Percentiles rank a stretch among this genome's conserved stretches.
phyloP scores from a whole-genome alignment of 2,113 vertebrate species.

The Gobiocypris rarus region DNA sequence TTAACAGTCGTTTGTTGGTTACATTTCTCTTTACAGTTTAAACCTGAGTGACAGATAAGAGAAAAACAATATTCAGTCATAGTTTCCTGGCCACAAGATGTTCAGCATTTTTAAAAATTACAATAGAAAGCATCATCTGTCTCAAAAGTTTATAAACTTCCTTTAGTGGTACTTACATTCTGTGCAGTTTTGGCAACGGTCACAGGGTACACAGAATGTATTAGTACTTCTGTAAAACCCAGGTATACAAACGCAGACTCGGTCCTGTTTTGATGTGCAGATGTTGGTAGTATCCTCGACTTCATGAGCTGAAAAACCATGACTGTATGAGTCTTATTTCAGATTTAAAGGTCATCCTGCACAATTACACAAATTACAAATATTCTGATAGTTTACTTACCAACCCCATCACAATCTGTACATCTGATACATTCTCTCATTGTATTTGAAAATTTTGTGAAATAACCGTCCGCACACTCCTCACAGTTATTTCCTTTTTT shows the following conservation, averaged over 20 bases:
- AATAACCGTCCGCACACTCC: not conserved
- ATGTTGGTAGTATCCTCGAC: not conserved
- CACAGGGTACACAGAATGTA: not conserved
- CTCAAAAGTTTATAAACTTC: not conserved
- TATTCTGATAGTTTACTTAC: constrained; percentile 29
- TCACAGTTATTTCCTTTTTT: not conserved
- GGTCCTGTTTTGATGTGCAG: constrained; percentile 30
- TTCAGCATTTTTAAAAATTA: not conserved
- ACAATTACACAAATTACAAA: not conserved
- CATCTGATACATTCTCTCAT: rapidly evolving
- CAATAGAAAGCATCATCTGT: not conserved
- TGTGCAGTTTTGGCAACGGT: not conserved
- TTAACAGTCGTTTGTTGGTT: not conserved
- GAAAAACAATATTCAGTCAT: not conserved
- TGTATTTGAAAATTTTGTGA: rapidly evolving
- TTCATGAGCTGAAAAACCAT: constrained; percentile 38
- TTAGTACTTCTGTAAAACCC: not conserved
- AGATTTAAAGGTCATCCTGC: not conserved
- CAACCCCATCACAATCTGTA: rapidly evolving
- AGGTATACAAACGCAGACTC: constrained; percentile 41
- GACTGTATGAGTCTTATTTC: not conserved
- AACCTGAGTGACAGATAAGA: not conserved
- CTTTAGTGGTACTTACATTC: constrained; percentile 16
- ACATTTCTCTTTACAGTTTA: not conserved
- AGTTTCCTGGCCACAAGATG: not conserved